Evolutionary conservation across 1,140 invertebrate species (phyloP).

Genomic region (Neotoxoptera formosana): DNA sequence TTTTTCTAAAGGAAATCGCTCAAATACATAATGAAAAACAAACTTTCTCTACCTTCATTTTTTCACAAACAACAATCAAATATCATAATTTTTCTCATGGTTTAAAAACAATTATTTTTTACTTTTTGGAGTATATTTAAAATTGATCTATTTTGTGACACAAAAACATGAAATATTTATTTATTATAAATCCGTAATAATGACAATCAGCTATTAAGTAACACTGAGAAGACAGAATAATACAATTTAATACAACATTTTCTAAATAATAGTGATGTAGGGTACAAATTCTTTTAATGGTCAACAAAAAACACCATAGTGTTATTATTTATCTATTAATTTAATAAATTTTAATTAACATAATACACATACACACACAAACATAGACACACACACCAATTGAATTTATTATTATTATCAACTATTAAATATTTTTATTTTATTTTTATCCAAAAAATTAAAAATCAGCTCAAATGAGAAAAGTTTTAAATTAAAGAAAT

Average conservation of each 20-base stretch:
- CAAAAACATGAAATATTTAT: not conserved
- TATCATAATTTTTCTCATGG: not conserved
- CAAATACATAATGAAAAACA: slow-evolving; percentile 9
- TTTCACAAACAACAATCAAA: not conserved
- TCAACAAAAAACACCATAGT: not conserved
- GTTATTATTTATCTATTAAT: slow-evolving; percentile 33
- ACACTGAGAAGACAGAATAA: slow-evolving; percentile 19
- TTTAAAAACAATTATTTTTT: slow-evolving; percentile 11
- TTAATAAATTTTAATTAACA: slow-evolving; percentile 31
- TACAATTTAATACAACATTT: slow-evolving; percentile 8
- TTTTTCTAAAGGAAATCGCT: not conserved
- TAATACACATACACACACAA: slow-evolving; percentile 24
- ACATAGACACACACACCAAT: slow-evolving; percentile 36
- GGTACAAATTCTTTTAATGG: not conserved
- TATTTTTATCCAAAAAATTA: slow-evolving; percentile 6
- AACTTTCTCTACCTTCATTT: not conserved
- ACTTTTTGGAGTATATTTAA: not conserved
- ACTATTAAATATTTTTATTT: not conserved
- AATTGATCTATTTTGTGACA: not conserved
- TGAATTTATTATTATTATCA: slow-evolving; percentile 7
- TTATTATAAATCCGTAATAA: not conserved
- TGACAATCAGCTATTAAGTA: not conserved
- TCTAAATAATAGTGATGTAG: slow-evolving; percentile 38
- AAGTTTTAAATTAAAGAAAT: slow-evolving; percentile 23
- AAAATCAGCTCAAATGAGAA: slow-evolving; percentile 14